Evolutionary conservation across 2,797 vertebrate genomes (phyloP).

Genomic region (Atherinosoma microstoma): DNA sequence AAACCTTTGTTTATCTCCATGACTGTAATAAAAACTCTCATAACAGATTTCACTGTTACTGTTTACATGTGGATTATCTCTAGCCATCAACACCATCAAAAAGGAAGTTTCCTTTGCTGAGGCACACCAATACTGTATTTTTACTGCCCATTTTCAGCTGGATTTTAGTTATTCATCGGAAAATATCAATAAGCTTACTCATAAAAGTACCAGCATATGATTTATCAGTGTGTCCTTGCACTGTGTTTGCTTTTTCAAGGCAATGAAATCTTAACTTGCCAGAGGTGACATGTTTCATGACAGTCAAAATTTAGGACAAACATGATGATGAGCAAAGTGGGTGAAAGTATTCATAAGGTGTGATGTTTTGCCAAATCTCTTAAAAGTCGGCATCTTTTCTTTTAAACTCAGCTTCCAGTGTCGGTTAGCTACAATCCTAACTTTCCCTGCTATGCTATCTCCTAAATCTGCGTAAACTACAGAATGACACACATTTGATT

Average conservation of each 20-base stretch:
- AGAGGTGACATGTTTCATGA: constrained; percentile 40
- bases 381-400: constrained; percentile 22
- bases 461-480: constrained; percentile 55
- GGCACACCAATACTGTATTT: constrained; percentile 4
- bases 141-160: neutral
- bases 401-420: constrained; percentile 47
- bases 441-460: constrained; percentile 44
- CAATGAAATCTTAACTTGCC: constrained; percentile 22
- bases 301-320: constrained; percentile 42
- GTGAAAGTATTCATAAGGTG: constrained; percentile 15
- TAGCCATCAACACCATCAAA: constrained; percentile 29
- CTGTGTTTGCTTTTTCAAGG: constrained; percentile 25
- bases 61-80: constrained; percentile 37
- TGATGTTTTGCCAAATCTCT: constrained; percentile 28
- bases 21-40: constrained; percentile 18
- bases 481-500: constrained; percentile 77
- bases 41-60: constrained; percentile 16
- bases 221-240: constrained; percentile 8
- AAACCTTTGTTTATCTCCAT: constrained; percentile 35
- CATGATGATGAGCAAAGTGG: constrained; percentile 33
- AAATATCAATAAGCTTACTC: neutral
- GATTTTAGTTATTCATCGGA: neutral
- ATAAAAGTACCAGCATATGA: constrained; percentile 5
- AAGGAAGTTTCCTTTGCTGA: constrained; percentile 4
- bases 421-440: constrained; percentile 41